Base-by-base conservation (phyloP, 2,113 vertebrate species). In the Dipodomys spectabilis region DNA sequence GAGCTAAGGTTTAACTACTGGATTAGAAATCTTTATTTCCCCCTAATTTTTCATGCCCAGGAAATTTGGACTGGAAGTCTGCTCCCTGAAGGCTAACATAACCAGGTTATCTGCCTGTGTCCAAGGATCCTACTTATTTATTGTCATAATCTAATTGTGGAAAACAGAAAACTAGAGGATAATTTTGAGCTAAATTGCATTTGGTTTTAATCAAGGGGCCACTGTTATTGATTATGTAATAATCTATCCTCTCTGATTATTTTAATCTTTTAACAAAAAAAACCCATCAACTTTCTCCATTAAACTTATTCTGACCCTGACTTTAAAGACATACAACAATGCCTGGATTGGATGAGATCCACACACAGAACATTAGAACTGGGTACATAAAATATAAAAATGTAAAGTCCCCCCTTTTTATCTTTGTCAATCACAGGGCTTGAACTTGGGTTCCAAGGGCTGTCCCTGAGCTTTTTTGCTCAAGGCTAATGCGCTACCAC, bases 141-240 rank as follows among this genome's bases (percentile, higher is more conserved):
- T 27, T 82, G 67, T 1, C 0, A 0, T 72, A 62, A 91, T 94
- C 84, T 80, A 49, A 93, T 94, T 95, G 71, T 89, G 35, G 30
- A 86, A 84, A 71, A 93, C 72, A 83, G 62, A 45, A 80, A 94
- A 81, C 67, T 25, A 81, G 88, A 93, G 80, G 77, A 81, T 81
- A 82, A 95, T 94, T 94, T 60, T 30, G 27, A 82, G 88, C 23
- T 84, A 78, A 95, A 82, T 88, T n/a, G 19, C 49, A 80, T 95
- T 80, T 91, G 53, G 89, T 86, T 93, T 91, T 96, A 91, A 95
- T 93, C 92, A 94, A 91, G 72, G 32, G 68, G 81, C 77, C 44
- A 39, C 8, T 27, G 27, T 86, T 86, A 94, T 81, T 80, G 91
- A 85, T 90, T 86, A 91, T 18, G 30, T 77, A 93, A 94, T 86